phyloP scores from a whole-genome alignment of 2,113 vertebrate species.

The Ammodytes dubius region DNA sequence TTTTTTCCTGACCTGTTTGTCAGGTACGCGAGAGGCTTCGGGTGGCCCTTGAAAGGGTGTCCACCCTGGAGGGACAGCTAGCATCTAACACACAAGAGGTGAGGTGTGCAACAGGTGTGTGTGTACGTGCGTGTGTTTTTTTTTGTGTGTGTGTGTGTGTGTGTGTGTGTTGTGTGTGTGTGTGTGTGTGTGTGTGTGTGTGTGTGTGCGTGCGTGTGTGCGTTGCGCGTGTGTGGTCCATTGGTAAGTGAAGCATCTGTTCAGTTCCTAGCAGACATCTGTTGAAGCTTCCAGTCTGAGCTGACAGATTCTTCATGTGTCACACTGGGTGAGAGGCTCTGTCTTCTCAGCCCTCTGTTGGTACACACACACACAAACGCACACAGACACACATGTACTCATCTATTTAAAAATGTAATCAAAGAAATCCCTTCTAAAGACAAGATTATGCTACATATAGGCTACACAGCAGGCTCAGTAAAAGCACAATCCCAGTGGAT shows the following conservation, averaged over 20 bases:
- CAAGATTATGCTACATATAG: conserved; percentile 16
- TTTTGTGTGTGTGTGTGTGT: background rate
- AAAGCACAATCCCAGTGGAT: conserved; percentile 10
- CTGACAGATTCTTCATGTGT: conserved; percentile 31
- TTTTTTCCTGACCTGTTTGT: conserved; percentile 25
- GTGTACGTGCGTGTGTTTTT: conserved; percentile 1
- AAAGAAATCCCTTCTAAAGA: conserved; percentile 15
- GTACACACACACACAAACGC: conserved; percentile 11
- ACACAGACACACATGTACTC: background rate
- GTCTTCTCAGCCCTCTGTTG: conserved; percentile 33
- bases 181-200: background rate
- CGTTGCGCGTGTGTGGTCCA: background rate
- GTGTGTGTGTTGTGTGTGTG: background rate
- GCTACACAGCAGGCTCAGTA: conserved; percentile 7
- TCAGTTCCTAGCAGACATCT: conserved; percentile 48
- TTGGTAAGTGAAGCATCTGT: conserved; percentile 56
- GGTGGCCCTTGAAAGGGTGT: conserved; percentile 92
- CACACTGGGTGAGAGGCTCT: conserved; percentile 17
- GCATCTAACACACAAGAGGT: conserved; percentile 92
- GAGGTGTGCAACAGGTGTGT: conserved; percentile 15
- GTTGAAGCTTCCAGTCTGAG: conserved; percentile 49
- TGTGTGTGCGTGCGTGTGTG: background rate
- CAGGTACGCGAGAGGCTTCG: conserved; percentile 95
- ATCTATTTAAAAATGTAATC: conserved; percentile 29
- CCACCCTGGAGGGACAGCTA: conserved; percentile 93